These are phyloP conservation scores for Brachyptera risi DNA, from an alignment of 2,888 invertebrate genomes.

Conservation along the genomic window DNA sequence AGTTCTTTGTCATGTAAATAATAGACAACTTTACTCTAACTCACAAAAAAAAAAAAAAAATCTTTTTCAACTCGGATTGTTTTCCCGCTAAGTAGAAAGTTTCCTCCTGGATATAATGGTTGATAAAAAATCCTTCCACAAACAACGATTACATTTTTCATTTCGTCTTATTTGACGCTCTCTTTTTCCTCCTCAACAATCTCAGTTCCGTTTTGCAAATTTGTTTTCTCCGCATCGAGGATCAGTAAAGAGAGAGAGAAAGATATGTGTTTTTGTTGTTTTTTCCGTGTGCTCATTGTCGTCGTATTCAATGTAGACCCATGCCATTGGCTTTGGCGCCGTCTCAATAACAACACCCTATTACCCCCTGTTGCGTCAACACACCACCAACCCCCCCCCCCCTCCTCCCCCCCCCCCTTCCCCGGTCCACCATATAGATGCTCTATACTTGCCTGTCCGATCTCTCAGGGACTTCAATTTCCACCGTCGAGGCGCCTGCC, in stretches of 20 bases:
- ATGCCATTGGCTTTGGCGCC: no score
- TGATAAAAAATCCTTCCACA: background rate
- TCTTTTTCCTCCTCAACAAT: background rate
- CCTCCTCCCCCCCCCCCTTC: no score
- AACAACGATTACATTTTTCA: conserved; percentile 12
- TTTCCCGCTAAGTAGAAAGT: conserved; percentile 5
- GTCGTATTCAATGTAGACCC: background rate
- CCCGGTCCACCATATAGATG: no score
- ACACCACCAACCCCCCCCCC: no score
- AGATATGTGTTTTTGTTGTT: background rate
- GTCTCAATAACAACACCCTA: background rate
- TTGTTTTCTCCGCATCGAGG: conserved; percentile 12
- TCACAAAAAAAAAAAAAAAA: no score
- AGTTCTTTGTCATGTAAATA: no score
- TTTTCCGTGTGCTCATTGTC: background rate
- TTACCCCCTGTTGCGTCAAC: background rate
- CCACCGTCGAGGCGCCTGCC: background rate
- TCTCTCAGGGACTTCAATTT: no score
- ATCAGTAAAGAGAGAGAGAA: no score
- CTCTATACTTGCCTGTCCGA: no score
- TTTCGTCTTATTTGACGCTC: background rate
- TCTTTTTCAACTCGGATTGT: no score
- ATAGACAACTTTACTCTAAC: no score
- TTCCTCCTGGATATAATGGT: background rate
- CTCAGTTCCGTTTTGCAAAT: background rate